Conservation (phyloP, 2,113 vertebrate genomes). For the Neopipo cinnamomea region DNA sequence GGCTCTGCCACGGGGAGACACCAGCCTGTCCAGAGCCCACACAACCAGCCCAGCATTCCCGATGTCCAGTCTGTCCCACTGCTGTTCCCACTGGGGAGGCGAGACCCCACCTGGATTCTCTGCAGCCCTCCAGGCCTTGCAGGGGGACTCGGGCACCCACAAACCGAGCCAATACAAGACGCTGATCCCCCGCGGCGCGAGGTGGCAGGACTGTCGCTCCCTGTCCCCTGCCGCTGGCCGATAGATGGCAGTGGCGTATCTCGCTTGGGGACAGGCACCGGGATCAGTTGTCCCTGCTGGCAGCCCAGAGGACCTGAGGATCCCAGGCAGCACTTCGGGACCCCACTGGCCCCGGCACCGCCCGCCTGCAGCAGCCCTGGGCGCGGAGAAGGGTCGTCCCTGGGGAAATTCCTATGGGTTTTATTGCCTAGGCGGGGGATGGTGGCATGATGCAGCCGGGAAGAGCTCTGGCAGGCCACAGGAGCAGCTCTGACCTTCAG, state of each 20-base stretch:
- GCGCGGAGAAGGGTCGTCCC: no score
- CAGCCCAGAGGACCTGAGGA: background rate
- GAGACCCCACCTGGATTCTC: background rate
- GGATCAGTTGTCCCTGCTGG: background rate
- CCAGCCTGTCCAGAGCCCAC: background rate
- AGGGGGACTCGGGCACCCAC: background rate
- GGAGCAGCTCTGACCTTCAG: background rate
- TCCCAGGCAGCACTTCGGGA: background rate
- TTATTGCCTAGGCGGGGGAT: background rate
- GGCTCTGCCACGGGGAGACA: background rate
- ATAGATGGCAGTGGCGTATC: conserved; percentile 57
- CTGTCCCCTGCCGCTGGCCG: background rate
- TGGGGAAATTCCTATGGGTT: background rate
- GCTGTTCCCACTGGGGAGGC: background rate
- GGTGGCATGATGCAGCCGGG: no score
- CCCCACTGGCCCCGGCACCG: background rate
- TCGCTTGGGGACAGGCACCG: background rate
- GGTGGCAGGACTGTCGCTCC: background rate
- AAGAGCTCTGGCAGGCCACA: background rate
- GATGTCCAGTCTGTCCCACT: background rate
- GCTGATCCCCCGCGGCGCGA: background rate
- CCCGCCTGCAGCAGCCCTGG: background rate
- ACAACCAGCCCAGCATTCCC: background rate
- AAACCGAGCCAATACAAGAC: background rate
- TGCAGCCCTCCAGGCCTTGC: background rate